Evolutionary conservation across 2,113 vertebrate genomes (phyloP), one percentile per base, ranked within the genome.

Genomic region (Hippocampus guttulatus): DNA sequence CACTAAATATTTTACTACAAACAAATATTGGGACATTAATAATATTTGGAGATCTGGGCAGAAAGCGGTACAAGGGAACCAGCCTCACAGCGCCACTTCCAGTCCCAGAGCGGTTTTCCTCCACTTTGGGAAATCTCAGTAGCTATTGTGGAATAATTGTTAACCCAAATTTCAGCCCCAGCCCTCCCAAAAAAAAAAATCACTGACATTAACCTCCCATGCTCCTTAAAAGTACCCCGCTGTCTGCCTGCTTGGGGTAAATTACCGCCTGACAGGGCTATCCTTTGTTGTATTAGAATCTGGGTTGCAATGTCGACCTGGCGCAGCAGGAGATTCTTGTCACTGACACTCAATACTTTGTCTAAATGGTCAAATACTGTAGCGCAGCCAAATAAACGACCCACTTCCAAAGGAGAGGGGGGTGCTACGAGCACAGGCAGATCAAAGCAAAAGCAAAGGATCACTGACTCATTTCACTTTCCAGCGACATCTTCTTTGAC

Each of bases 251-350:
- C 74, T 77, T 73, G 83, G 64, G 79, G 85, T 88, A 84, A 91
- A 91, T 91, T 79, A 84, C 78, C 23, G 21, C 71, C 71, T 69
- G 87, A 89, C 90, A 80, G 83, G 67, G 75, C 76, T 38, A 71
- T 60, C 79, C 87, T 86, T 89, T 91, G 90, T 92, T 90, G 86
- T 81, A 78, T 89, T 89, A 89, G 86, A 85, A 78, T 87, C 89
- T 70, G 74, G 76, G 75, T 88, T 20, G 79, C 72, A 83, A 87
- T 33, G 76, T 88, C 89, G 87, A 87, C 83, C 86, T 86, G 82
- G 82, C 89, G 75, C 92, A 74, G 88, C 70, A 4, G 86, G 89
- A 83, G 85, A 81, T 83, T 74, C 86, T 87, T 89, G 91, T 92
- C 83, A 33, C 81, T 40, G 89, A 91, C 87, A 92, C 88, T 81